A percentile compares a stretch with the other conserved stretches of the same genome.
Evolutionary conservation across 2,888 invertebrate genomes (phyloP).

Genomic region (Syrphus vitripennis): DNA sequence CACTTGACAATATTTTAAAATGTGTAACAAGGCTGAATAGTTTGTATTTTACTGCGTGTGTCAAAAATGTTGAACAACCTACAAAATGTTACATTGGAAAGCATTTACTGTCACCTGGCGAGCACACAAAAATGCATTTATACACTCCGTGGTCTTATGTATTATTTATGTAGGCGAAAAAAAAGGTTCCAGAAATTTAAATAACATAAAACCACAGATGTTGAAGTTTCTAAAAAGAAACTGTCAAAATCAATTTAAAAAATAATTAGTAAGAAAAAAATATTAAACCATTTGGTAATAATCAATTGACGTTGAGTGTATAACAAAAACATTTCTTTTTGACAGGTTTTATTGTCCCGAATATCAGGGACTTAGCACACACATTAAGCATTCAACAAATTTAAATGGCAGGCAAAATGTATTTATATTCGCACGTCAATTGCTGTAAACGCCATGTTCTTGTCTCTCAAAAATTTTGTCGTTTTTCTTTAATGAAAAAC

Average conservation of each 20-base stretch:
- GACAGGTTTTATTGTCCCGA: background rate
- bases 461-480: slow-evolving; percentile 50
- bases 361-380: background rate
- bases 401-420: slow-evolving; percentile 5
- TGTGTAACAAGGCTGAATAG: slow-evolving; percentile 53
- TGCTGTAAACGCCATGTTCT: slow-evolving; percentile 56
- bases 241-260: background rate
- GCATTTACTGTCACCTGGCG: slow-evolving; percentile 43
- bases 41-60: slow-evolving; percentile 44
- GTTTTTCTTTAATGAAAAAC: slow-evolving; percentile 42
- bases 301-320: background rate
- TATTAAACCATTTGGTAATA: background rate
- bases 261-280: background rate
- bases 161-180: background rate
- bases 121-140: background rate
- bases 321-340: background rate
- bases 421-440: slow-evolving; percentile 46
- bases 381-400: slow-evolving; percentile 14
- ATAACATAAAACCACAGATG: too few relatives aligned
- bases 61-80: slow-evolving; percentile 17
- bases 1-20: slow-evolving; percentile 56
- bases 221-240: too few relatives aligned
- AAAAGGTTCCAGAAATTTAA: too few relatives aligned
- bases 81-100: slow-evolving; percentile 41
- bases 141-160: background rate